Conservation (phyloP, 2,888 invertebrate genomes). For the Xiphydria camelus region DNA sequence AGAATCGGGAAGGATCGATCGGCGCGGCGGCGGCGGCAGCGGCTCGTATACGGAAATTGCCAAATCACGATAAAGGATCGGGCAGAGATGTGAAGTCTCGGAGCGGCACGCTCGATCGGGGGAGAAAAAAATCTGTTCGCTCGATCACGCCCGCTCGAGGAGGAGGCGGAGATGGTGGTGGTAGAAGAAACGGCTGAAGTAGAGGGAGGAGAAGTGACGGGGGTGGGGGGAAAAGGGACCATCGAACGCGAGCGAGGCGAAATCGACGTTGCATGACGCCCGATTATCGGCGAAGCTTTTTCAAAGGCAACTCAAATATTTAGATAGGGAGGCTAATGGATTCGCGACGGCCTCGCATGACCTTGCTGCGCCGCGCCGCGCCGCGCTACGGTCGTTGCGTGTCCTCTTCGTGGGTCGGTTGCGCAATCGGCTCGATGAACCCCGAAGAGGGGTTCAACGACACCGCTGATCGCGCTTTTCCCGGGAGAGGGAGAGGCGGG, state of each 20-base stretch:
- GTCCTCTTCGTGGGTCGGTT: not conserved
- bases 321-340: slow-evolving; percentile 32
- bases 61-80: too few species aligned
- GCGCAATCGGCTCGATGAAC: slow-evolving; percentile 22
- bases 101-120: too few species aligned
- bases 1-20: not conserved
- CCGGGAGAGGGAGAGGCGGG: not conserved
- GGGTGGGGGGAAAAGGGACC: too few species aligned
- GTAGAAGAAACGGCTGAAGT: too few species aligned
- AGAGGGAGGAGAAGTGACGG: too few species aligned
- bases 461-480: not conserved
- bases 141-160: too few species aligned
- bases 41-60: too few species aligned
- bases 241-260: slow-evolving; percentile 12
- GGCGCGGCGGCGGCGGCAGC: too few species aligned
- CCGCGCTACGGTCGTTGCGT: not conserved
- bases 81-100: too few species aligned
- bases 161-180: too few species aligned
- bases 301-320: slow-evolving; percentile 32
- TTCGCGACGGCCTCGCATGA: slow-evolving; percentile 28
- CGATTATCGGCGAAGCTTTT: slow-evolving; percentile 25
- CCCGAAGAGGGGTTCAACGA: slow-evolving; percentile 1
- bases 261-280: slow-evolving; percentile 26
- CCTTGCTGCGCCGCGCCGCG: slow-evolving; percentile 19
- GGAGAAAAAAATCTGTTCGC: too few species aligned